Base-by-base conservation (phyloP, 2,797 vertebrate species). In the Hylomyscus alleni region DNA sequence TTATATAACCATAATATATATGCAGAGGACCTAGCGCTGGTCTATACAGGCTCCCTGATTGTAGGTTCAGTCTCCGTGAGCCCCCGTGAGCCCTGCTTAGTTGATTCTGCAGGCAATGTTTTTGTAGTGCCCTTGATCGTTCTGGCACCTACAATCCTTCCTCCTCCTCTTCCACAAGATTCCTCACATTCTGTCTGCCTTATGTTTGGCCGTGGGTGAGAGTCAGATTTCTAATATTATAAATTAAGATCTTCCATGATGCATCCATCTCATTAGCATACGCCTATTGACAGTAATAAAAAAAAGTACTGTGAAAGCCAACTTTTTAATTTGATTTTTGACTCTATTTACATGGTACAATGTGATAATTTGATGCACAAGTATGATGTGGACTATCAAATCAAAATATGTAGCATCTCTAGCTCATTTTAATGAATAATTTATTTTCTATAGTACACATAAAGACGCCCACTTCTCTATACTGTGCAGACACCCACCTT, bases 401-500 rank as follows among this genome's bases (percentile, higher is more conserved):
- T 85, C 50, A 72, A 37, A n/a, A 37, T 34, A 69, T 22, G 26
- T 50, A 78, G 34, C 52, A 69, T 50, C 54, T 60, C 9, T 11
- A 52, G 24, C n/a, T 76, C 78, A 24, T 76, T 87, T 88, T 88
- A 94, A 54, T 72, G 76, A 97, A 58, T 62, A 76, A 58, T 52
- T 95, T 11, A 67, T 86, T 97, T 96, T 77, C 26, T 60, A 56
- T 50, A 82, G 34, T n/a, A 14, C 29, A 31, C 50, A 58, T 72
- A 83, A 89, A 89, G 76, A 83, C 72, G 13, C 75, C 87, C n/a
- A 81, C 47, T 78, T 80, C 90, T 50, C 54, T 44, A 52, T 44
- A 91, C 31, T 6, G 34, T 89, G 86, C 77, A 65, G 44, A 50
- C 26, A 13, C 47, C 69, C 54, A 82, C 31, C 20, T 78, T 31